Conservation (phyloP, 2,888 invertebrate genomes). For the Metacarcinus magister region DNA sequence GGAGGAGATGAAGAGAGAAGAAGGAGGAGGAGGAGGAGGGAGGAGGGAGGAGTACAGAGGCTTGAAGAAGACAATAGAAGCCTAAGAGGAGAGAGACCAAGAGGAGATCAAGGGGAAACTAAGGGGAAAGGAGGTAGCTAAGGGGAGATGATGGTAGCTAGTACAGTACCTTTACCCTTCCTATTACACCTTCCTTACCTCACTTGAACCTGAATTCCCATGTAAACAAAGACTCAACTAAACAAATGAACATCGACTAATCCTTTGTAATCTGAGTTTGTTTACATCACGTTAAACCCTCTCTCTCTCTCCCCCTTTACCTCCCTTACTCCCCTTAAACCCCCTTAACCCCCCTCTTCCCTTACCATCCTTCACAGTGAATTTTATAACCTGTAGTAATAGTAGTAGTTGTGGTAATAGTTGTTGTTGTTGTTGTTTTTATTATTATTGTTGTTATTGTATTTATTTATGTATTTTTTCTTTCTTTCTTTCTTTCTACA, state of each 20-base stretch:
- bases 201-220: slow-evolving; percentile 6
- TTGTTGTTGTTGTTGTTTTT: neutral
- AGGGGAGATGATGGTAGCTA: neutral
- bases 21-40: neutral
- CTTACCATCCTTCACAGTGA: too few relatives aligned
- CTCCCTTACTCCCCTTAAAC: neutral
- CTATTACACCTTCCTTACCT: slow-evolving; percentile 54
- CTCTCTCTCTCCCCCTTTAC: neutral
- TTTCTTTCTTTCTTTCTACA: neutral
- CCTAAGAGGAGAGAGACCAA: neutral
- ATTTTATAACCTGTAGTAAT: too few relatives aligned
- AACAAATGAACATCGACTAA: slow-evolving; percentile 58
- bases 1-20: slow-evolving; percentile 43
- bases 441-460: too few relatives aligned
- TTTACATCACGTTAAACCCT: slow-evolving; percentile 58
- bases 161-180: neutral
- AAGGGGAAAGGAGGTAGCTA: neutral
- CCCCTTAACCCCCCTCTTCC: neutral
- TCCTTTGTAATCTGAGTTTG: slow-evolving; percentile 50
- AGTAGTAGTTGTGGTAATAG: too few relatives aligned
- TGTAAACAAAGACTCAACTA: slow-evolving; percentile 63
- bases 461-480: too few relatives aligned
- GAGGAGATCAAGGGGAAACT: neutral
- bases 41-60: neutral
- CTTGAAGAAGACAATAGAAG: slow-evolving; percentile 49